Evolutionary conservation across 2,888 invertebrate genomes (phyloP), one percentile per base, ranked within the genome.

Genomic region (Acanthosepion pharaonis): DNA sequence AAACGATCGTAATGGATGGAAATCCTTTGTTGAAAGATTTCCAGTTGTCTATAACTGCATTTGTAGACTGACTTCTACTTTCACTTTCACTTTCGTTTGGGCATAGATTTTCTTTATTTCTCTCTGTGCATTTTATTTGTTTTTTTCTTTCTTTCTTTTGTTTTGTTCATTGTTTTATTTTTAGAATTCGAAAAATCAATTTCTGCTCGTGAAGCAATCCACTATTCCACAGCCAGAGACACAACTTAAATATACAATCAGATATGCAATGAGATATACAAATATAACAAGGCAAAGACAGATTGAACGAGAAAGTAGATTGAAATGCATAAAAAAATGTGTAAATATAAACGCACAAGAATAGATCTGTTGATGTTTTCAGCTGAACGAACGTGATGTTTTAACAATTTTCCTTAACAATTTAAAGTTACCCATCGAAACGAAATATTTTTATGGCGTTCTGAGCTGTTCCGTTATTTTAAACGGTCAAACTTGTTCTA

Each of bases 141-240:
- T 20, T 5, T 59, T 23, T 23, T 6, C 3, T 11, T 78, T n/a
- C 0, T n/a, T 78, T 78, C 11, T 28, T 28, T 28, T 6, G 6
- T 28, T 28, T 8, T 28, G 6, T 64, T 78, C 25, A 28, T 64
- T 23, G 5, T 59, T 78, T n/a, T 78, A 33, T 78, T 78, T 78
- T 78, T 78, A 78, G 78, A 78, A n/a, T 78, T 78, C n/a, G 1
- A 15, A 78, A 78, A 78, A 78, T 78, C 78, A 78, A 78, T 78
- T 78, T 78, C 78, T 78, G 78, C 78, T 33, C n/a, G n/a, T 78
- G 78, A 78, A 78, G 78, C 78, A 78, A 78, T 78, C 78, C 78
- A 78, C 78, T 15, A 78, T 78, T 78, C 78, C n/a, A 15, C 78
- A 78, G n/a, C 78, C n/a, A 78, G 78, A 78, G 78, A 78, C n/a